Base-by-base conservation (phyloP, 2,113 vertebrate genomes). In the Hiodon tergisus region DNA sequence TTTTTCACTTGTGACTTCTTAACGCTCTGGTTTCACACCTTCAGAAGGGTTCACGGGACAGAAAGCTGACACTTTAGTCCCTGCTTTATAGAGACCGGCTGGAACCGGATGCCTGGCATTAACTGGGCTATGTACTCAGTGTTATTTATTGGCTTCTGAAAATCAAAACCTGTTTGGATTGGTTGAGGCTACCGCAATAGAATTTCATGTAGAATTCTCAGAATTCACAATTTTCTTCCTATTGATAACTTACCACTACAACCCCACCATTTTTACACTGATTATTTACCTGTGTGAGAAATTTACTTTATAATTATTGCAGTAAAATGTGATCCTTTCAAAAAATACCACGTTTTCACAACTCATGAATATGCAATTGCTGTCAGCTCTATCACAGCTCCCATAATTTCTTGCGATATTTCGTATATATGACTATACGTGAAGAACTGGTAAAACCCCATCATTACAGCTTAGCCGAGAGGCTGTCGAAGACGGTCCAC, bases 111-210 rank as follows among this genome's bases (percentile, higher is more conserved):
- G n/a, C n/a, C n/a, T n/a, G n/a, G n/a, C n/a, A n/a, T n/a, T n/a
- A 66, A 1, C 31, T n/a, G 9, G 31, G 10, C 8, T 48, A 0
- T 66, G 63, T 31, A 66, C 48, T 47, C 31, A 66, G 3, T 17
- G 1, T 47, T 66, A 46, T 11, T 47, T 66, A 6, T 31, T 16
- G 16, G 3, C 53, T 57, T 31, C 10, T 55, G n/a, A 17, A 70
- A 70, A 55, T 70, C 11, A 8, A 70, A 6, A 31, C 69, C 69
- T 70, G 57, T 70, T 70, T 55, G 4, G 53, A 70, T 70, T 70
- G 69, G 6, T 54, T 46, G 53, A 2, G 16, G 16, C 69, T 14
- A 31, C 16, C 57, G 67, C 16, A 14, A 54, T 57, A 2, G 4
- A 16, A 69, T 14, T 52, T 53, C 68, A 54, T n/a, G 17, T 69